Evolutionary conservation across 2,797 vertebrate species (phyloP).

Genomic region (Lagodon rhomboides): DNA sequence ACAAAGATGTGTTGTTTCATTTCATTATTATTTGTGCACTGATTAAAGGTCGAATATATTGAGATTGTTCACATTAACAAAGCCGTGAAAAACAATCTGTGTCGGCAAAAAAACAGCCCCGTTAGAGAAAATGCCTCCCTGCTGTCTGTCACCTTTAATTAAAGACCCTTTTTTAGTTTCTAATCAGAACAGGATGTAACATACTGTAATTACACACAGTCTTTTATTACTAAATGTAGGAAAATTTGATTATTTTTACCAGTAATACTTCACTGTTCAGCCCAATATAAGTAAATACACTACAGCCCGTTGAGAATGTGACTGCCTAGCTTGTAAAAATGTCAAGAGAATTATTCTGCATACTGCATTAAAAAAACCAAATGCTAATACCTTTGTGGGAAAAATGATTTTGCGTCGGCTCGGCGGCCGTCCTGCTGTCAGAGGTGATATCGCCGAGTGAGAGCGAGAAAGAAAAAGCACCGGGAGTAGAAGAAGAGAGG

Average conservation of each 20-base stretch:
- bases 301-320: not conserved
- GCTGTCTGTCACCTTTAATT: not conserved
- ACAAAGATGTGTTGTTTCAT: not conserved
- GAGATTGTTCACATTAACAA: not conserved
- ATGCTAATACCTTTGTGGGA: slow-evolving; percentile 3
- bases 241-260: not conserved
- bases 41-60: not conserved
- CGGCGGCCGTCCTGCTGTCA: slow-evolving; percentile 13
- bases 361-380: not conserved
- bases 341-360: not conserved
- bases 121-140: not conserved
- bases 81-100: no score
- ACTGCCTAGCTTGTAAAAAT: not conserved
- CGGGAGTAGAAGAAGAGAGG: slow-evolving; percentile 37
- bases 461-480: slow-evolving; percentile 30
- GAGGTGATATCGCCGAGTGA: slow-evolving; percentile 17
- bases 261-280: not conserved
- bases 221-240: not conserved
- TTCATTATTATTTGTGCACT: not conserved
- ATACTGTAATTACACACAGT: not conserved
- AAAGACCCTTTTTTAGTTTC: not conserved
- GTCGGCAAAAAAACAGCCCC: not conserved
- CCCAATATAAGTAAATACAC: not conserved
- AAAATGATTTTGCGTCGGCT: not conserved
- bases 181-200: not conserved